These are phyloP conservation scores for Clostera curtula DNA, from an alignment of 2,888 invertebrate species.

Conservation along the genomic window DNA sequence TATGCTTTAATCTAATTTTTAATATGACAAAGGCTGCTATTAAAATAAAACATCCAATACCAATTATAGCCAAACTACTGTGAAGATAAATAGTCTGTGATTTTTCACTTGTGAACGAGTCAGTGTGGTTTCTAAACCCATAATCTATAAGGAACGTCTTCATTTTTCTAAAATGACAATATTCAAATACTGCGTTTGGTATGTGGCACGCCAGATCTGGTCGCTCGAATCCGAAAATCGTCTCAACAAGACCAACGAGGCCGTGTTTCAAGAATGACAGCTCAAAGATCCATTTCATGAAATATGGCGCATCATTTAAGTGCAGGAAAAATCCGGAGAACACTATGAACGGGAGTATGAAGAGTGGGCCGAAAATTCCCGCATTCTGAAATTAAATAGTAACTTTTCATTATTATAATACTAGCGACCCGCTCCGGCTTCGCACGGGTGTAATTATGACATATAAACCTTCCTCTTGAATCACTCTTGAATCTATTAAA, in stretches of 20 bases:
- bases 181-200: too few relatives aligned
- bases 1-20: conserved; percentile 76
- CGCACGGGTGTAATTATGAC: too few relatives aligned
- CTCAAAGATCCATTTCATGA: conserved; percentile 90
- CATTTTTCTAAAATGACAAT: conserved; percentile 84
- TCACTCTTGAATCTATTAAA: too few relatives aligned
- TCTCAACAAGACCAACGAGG: conserved; percentile 86
- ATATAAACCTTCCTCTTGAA: too few relatives aligned
- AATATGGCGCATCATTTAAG: conserved; percentile 84
- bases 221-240: conserved; percentile 88
- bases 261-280: conserved; percentile 92
- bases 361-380: conserved; percentile 91
- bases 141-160: conserved; percentile 82
- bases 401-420: too few relatives aligned
- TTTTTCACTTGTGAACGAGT: too few relatives aligned
- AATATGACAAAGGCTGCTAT: conserved; percentile 78
- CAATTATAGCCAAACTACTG: neutral
- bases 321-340: conserved; percentile 96
- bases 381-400: conserved; percentile 83
- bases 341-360: conserved; percentile 89
- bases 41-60: neutral
- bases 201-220: conserved; percentile 82
- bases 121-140: conserved; percentile 80
- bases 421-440: too few relatives aligned
- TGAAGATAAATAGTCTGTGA: too few relatives aligned